A percentile compares a stretch with the other conserved stretches of the same genome.
These are phyloP conservation scores for Heterochromis multidens DNA, from an alignment of 2,113 vertebrate genomes.

Conservation along the genomic window DNA sequence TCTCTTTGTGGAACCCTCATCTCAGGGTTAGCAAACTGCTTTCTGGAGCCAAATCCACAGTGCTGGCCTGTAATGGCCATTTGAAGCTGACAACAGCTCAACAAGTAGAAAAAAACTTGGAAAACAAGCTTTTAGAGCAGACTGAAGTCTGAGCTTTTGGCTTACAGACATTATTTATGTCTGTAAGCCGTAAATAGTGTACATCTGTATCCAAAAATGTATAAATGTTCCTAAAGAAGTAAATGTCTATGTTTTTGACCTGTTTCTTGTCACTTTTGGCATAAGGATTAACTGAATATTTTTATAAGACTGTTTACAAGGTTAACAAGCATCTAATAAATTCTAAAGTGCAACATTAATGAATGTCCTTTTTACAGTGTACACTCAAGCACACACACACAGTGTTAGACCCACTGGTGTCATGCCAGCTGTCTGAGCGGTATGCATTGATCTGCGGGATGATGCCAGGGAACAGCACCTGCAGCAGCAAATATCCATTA, in stretches of 20 bases:
- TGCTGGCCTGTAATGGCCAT: neutral
- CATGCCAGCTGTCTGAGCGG: neutral
- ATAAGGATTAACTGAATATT: neutral
- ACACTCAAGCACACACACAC: neutral
- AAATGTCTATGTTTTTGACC: neutral
- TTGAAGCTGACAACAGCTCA: neutral
- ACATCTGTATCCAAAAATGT: neutral
- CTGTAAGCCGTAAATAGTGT: neutral
- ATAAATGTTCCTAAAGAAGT: neutral
- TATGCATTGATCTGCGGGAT: constrained; percentile 14
- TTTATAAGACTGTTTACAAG: neutral
- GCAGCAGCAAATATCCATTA: constrained; percentile 19
- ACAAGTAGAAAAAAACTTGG: neutral
- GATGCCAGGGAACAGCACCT: constrained; percentile 20
- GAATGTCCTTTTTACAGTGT: neutral
- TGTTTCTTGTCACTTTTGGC: neutral
- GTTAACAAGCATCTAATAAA: neutral
- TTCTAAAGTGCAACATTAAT: neutral
- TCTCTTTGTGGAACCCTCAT: neutral
- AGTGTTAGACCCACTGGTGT: neutral
- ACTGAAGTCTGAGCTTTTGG: neutral
- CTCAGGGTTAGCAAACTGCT: neutral
- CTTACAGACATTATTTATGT: neutral
- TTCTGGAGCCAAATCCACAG: neutral
- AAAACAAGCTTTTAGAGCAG: neutral